Conservation (phyloP, 2,797 vertebrate species). For the Nyctibius grandis region DNA sequence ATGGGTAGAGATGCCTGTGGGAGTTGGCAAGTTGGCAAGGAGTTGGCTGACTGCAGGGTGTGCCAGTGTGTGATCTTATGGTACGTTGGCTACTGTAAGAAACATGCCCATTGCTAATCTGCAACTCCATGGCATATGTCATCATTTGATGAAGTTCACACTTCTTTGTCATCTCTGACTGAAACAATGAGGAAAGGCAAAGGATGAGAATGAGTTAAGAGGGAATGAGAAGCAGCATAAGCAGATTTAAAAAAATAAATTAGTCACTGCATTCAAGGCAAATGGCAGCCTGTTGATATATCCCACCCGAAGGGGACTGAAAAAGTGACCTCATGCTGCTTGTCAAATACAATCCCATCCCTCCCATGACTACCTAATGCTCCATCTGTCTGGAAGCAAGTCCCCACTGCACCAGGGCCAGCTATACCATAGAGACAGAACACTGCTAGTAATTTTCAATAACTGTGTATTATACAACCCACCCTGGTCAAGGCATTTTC, state of each 20-base stretch:
- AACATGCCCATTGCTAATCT: background rate
- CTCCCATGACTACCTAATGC: slow-evolving; percentile 44
- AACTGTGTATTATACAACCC: background rate
- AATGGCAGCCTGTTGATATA: slow-evolving; percentile 10
- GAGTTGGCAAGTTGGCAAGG: background rate
- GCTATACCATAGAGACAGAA: background rate
- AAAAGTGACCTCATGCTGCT: slow-evolving; percentile 57
- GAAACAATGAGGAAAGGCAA: background rate
- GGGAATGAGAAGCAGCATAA: background rate
- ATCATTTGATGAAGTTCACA: background rate
- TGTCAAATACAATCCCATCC: slow-evolving; percentile 23
- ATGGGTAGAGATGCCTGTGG: background rate
- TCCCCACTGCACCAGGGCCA: background rate
- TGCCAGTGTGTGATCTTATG: background rate
- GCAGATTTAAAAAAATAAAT: background rate
- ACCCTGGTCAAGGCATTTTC: background rate
- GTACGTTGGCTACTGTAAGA: background rate
- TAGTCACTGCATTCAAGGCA: background rate
- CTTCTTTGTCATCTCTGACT: background rate
- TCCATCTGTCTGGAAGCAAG: background rate
- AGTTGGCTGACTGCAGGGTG: background rate
- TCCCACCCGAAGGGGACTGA: slow-evolving; percentile 27
- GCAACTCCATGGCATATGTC: background rate
- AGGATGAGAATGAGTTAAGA: background rate
- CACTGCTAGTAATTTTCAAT: background rate